Evolutionary conservation across 1,140 invertebrate genomes (phyloP).

Genomic region (Macrosteles quadrilineatus): DNA sequence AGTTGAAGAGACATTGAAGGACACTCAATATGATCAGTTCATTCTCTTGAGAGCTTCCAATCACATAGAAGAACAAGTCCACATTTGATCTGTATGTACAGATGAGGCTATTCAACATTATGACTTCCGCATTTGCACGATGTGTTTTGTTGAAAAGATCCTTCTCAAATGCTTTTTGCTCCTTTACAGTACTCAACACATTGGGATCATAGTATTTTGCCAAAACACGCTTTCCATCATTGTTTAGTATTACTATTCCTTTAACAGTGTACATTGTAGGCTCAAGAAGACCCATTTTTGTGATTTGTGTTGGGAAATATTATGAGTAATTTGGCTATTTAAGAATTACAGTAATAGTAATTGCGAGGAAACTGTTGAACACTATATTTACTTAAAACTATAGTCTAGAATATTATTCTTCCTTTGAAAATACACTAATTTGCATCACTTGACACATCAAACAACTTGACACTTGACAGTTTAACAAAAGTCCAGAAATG

Average conservation of each 20-base stretch:
- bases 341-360: no score
- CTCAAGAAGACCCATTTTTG: constrained; percentile 63
- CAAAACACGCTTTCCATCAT: constrained; percentile 95
- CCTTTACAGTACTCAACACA: constrained; percentile 87
- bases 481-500: no score
- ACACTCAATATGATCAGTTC: constrained; percentile 96
- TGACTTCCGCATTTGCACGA: constrained; percentile 93
- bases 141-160: constrained; percentile 98
- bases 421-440: no score
- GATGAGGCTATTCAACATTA: constrained; percentile 96
- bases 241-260: constrained; percentile 96
- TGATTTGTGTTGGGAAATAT: no score
- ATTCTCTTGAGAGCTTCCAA: constrained; percentile 96
- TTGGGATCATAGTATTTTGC: constrained; percentile 97
- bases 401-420: no score
- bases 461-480: no score
- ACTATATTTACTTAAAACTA: no score
- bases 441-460: no score
- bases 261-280: constrained; percentile 89
- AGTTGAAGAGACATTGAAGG: constrained; percentile 93
- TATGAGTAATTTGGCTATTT: no score
- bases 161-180: constrained; percentile 97
- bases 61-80: constrained; percentile 98
- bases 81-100: constrained; percentile 98
- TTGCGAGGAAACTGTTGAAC: no score